Evolutionary conservation across 2,888 invertebrate species (phyloP), one percentile per base, ranked within the genome.

Genomic region (Tridacna gigas): DNA sequence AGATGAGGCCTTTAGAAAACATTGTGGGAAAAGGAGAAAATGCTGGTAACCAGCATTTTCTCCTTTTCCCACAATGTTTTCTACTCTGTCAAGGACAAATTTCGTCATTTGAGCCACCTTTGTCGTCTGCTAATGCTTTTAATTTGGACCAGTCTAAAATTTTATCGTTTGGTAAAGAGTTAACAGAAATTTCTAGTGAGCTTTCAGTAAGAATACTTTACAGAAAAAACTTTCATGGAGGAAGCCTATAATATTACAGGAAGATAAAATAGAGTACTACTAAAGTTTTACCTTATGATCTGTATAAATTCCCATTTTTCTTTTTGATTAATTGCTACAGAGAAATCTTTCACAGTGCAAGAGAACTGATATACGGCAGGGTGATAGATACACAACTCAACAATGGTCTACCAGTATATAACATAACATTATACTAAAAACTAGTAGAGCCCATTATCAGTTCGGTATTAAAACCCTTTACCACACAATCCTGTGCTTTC

Each of bases 251-350:
- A 56, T 2, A 9, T 3, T 3, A 56, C n/a, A 56, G n/a, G 18
- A n/a, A 56, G n/a, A 3, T 20, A 56, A 56, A 56, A 5, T 56
- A 56, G 20, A n/a, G n/a, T n/a, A n/a, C n/a, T n/a, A 9, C n/a
- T 20, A 5, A 20, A 20, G n/a, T 56, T 26, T n/a, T 65, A 65
- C 65, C 65, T 65, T 65, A 15, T 26, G 25, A 65, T 65, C 65
- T 65, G 28, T 28, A 65, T 26, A 28, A 65, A 65, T 65, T 7
- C 65, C 65, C 65, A 65, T 65, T 65, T 65, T 65, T n/a, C 20
- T 26, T 65, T n/a, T n/a, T 20, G 56, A 5, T 20, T 20, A 56
- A 20, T 20, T 20, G 18, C 56, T 20, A 56, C 2, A 56, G 20
- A 56, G 9, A 56, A 56, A 20, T 20, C 18, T 56, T 20, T 20